Conservation (phyloP, 1,140 invertebrate genomes). For the Pseudomyrmex dendroicus region DNA sequence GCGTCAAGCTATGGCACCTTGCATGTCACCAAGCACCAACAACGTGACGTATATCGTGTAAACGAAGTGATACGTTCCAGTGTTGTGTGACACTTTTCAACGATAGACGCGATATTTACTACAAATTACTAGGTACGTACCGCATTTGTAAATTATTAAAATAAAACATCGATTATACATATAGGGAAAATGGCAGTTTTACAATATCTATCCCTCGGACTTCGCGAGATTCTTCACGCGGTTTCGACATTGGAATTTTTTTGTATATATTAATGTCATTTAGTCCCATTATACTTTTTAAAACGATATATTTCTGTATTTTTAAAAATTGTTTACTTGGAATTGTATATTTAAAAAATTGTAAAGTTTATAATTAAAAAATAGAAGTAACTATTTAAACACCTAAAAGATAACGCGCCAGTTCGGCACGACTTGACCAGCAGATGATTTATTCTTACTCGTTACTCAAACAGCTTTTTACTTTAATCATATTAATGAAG, state of each 20-base stretch:
- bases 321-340: too few relatives aligned
- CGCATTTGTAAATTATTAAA: conserved; percentile 1
- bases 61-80: conserved; percentile 10
- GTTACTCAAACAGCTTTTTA: conserved; percentile 85
- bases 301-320: too few relatives aligned
- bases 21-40: conserved; percentile 66
- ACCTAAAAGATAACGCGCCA: background rate
- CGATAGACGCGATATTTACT: conserved; percentile 36
- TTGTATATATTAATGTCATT: too few relatives aligned
- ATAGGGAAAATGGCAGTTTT: too few relatives aligned
- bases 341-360: background rate
- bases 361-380: conserved; percentile 5
- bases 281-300: too few relatives aligned
- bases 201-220: too few relatives aligned
- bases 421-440: conserved; percentile 33
- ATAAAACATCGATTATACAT: background rate
- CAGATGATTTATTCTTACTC: conserved; percentile 82
- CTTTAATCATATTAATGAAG: conserved; percentile 86
- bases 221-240: too few relatives aligned
- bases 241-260: too few relatives aligned
- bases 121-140: conserved; percentile 31
- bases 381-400: conserved; percentile 25
- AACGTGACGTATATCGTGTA: conserved; percentile 57
- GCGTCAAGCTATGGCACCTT: conserved; percentile 83
- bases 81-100: conserved; percentile 30